Evolutionary conservation across 2,888 invertebrate genomes (phyloP).

Genomic region (Loripinus fragilis): DNA sequence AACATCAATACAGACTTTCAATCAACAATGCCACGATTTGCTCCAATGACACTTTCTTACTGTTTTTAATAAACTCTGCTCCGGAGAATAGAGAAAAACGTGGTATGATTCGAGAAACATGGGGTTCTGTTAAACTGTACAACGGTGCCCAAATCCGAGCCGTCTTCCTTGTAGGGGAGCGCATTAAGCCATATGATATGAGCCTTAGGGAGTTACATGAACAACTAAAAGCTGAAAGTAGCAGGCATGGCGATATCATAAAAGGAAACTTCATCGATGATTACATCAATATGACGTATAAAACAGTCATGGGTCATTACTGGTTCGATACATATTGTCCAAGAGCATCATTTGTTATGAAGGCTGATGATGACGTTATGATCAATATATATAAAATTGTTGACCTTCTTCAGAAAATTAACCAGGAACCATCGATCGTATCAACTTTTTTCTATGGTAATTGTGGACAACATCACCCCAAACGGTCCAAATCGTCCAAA

Average conservation of each 20-base stretch:
- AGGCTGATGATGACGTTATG: neutral
- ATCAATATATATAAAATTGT: neutral
- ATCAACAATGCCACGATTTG: neutral
- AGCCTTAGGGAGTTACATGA: neutral
- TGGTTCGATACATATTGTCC: neutral
- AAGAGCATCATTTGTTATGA: neutral
- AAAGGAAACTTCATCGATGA: too few relatives aligned
- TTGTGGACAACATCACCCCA: too few relatives aligned
- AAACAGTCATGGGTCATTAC: neutral
- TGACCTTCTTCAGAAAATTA: neutral
- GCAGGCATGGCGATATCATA: neutral
- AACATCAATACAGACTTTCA: neutral
- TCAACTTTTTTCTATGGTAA: neutral
- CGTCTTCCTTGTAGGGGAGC: neutral
- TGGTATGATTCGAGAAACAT: neutral
- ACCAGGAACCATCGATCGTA: neutral
- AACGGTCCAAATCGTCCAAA: neutral
- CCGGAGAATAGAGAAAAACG: neutral
- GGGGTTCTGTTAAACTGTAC: neutral
- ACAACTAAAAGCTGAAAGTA: neutral
- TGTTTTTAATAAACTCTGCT: neutral
- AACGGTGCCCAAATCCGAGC: neutral
- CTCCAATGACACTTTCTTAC: neutral
- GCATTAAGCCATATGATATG: neutral
- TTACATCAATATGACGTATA: too few relatives aligned